phyloP scores from a whole-genome alignment of 2,113 vertebrate species.

The Archilochus colubris region DNA sequence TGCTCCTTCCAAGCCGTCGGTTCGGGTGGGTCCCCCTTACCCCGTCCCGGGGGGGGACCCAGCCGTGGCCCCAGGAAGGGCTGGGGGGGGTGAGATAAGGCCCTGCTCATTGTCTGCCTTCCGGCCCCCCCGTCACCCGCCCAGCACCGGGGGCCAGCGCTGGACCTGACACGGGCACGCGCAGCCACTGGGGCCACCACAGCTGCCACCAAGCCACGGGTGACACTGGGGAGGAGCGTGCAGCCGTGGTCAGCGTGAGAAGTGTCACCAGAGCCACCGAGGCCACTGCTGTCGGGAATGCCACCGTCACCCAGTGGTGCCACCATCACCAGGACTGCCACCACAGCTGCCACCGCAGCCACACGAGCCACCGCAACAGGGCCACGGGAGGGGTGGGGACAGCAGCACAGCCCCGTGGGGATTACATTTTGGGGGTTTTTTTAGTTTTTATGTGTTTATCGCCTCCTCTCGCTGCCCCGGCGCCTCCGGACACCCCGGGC shows the following conservation, averaged over 20 bases:
- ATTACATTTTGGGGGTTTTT: no score
- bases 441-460: no score
- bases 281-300: background rate
- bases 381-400: no score
- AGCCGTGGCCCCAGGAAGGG: background rate
- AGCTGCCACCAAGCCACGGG: no score
- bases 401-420: no score
- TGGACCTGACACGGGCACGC: background rate
- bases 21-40: background rate
- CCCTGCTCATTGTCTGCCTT: conserved; percentile 33
- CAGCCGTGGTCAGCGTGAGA: background rate
- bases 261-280: background rate
- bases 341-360: no score
- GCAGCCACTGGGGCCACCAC: fast-evolving
- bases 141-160: background rate
- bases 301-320: background rate
- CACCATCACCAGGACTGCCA: background rate
- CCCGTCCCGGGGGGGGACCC: background rate
- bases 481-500: no score
- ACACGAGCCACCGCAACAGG: no score
- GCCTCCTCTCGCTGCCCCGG: no score
- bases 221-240: background rate
- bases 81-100: background rate
- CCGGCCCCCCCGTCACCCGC: background rate
- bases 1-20: background rate